Evolutionary conservation across 2,888 invertebrate genomes (phyloP), one percentile per base, ranked within the genome.

Genomic region (Drosophila hawaiiensis): DNA sequence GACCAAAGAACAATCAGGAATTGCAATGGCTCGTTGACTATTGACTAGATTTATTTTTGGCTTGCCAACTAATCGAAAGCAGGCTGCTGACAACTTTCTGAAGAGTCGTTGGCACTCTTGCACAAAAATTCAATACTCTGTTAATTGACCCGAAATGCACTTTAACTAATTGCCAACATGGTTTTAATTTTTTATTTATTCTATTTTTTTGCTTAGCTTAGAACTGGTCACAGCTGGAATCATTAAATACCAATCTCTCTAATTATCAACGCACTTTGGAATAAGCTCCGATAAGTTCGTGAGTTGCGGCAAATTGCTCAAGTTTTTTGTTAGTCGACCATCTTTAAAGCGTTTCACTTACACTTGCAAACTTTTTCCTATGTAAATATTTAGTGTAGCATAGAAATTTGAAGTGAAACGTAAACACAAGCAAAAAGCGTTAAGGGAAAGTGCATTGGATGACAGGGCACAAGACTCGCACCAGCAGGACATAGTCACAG

Each of bases 331-430:
- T 14, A 22, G 58, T 16, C 33, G 55, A 76, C 47, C 59, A 62
- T 62, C 59, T 65, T 84, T 84, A 83, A 85, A 85, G 83, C 77
- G 75, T 82, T 73, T 79, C 76, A 75, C 80, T 84, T 84, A 78
- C 82, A 83, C 59, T 73, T 61, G 49, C 63, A 61, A 66, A 71
- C 67, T 80, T 80, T 71, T 78, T 68, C 60, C 71, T 74, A 84
- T 87, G 87, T 82, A 82, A 86, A 86, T 86, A 86, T 86, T 86
- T 86, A 84, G 87, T 84, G 73, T 82, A 83, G 83, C 82, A 80
- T 78, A 76, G 85, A 87, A 83, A 76, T 87, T 86, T 87, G 80
- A 86, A 86, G 87, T 86, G 87, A 86, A 86, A 83, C 74, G 85
- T 82, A 86, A 86, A 87, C 85, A 87, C 78, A 80, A 75, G 84